Conservation (phyloP, 1,140 invertebrate species). For the Acromyrmex echinatior region DNA sequence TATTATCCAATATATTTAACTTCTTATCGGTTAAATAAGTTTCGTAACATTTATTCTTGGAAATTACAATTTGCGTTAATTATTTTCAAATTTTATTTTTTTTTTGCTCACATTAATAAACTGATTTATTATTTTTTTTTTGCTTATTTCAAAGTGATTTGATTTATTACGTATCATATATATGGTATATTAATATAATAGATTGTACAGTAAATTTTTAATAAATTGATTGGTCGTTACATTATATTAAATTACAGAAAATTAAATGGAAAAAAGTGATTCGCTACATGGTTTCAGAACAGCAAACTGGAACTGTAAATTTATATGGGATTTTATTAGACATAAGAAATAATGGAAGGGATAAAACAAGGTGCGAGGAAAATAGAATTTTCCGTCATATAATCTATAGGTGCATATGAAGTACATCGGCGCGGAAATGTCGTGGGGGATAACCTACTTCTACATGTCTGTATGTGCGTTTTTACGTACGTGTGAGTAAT, state of each 20-base stretch:
- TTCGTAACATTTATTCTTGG: not conserved
- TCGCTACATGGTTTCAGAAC: not conserved
- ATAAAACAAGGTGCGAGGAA: constrained; percentile 17
- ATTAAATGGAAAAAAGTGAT: not conserved
- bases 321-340: constrained; percentile 22
- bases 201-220: not conserved
- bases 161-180: not conserved
- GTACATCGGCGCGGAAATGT: constrained; percentile 35
- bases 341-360: not conserved
- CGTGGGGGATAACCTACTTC: constrained; percentile 71
- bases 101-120: not conserved
- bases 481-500: constrained; percentile 57
- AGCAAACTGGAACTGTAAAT: not conserved
- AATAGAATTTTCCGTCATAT: constrained; percentile 32
- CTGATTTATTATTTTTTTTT: not conserved
- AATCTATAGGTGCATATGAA: constrained; percentile 50
- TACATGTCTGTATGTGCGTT: constrained; percentile 41
- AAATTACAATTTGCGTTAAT: constrained; percentile 21
- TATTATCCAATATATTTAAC: not conserved
- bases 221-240: not conserved
- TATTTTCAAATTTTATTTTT: not conserved
- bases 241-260: not conserved
- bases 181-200: not conserved
- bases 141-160: not conserved
- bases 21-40: not conserved